Conservation (phyloP, 2,888 invertebrate genomes). For the Unio delphinus region DNA sequence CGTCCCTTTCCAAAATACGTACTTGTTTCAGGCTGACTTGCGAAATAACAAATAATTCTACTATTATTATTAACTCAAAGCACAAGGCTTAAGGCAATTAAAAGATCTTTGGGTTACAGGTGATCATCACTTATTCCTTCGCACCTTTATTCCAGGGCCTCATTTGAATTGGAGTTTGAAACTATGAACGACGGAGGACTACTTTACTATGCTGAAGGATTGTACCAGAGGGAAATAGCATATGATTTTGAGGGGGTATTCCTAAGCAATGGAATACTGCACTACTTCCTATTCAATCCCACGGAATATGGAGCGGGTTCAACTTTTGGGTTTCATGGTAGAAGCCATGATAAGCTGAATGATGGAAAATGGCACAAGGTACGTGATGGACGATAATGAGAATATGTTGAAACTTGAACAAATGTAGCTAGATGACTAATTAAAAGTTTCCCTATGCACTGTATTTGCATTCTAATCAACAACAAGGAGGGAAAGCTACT, state of each 20-base stretch:
- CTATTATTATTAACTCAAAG: too few species aligned
- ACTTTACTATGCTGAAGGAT: slow-evolving; percentile 44
- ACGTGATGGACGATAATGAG: background rate
- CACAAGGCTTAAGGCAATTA: too few species aligned
- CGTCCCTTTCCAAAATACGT: too few species aligned
- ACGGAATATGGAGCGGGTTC: slow-evolving; percentile 36
- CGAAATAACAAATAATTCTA: too few species aligned
- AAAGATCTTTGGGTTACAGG: too few species aligned
- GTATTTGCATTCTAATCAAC: too few species aligned
- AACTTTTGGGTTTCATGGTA: slow-evolving; percentile 37
- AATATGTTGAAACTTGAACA: background rate
- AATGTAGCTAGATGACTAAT: background rate
- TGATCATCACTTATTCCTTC: too few species aligned
- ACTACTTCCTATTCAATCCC: slow-evolving; percentile 51
- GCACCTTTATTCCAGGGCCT: slow-evolving; percentile 26
- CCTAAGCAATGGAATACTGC: slow-evolving; percentile 38
- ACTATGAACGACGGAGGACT: slow-evolving; percentile 28
- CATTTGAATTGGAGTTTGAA: slow-evolving; percentile 37
- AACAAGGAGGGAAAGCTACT: too few species aligned
- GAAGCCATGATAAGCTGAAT: slow-evolving; percentile 22
- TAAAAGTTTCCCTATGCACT: background rate
- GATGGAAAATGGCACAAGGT: slow-evolving; percentile 35
- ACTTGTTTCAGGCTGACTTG: too few species aligned
- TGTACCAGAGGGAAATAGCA: slow-evolving; percentile 22
- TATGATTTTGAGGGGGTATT: slow-evolving; percentile 46